Evolutionary conservation across 2,797 vertebrate species (phyloP).

Genomic region (Antennarius maculatus): DNA sequence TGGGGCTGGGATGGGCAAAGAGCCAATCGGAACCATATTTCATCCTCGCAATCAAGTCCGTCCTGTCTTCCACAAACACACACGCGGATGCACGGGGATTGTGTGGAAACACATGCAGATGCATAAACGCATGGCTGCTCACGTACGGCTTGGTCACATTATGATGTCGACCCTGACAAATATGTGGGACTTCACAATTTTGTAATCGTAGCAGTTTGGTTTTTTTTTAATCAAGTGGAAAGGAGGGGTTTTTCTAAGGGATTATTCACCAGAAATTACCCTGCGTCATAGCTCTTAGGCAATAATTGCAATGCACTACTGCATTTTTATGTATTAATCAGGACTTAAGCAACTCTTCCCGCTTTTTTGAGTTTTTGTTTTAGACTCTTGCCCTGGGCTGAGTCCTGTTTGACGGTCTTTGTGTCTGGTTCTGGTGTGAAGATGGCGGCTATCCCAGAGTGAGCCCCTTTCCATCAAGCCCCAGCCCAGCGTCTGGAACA

Average conservation of each 20-base stretch:
- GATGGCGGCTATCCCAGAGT: constrained; percentile 67
- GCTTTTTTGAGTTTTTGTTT: constrained; percentile 1
- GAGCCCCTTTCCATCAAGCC: constrained; percentile 73
- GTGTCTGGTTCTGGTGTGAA: constrained; percentile 69
- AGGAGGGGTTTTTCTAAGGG: constrained; percentile 17
- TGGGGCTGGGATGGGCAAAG: constrained; percentile 37
- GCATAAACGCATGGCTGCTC: constrained; percentile 24
- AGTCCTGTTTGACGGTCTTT: constrained; percentile 57
- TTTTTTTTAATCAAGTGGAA: not conserved
- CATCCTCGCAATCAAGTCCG: constrained; percentile 33
- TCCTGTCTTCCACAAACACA: constrained; percentile 48
- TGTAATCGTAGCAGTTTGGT: constrained; percentile 23
- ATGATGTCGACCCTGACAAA: constrained; percentile 67
- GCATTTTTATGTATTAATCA: constrained; percentile 1
- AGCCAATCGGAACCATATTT: constrained; percentile 79
- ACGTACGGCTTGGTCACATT: constrained; percentile 52
- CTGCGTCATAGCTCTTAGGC: constrained; percentile 22
- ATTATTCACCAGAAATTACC: constrained; percentile 36
- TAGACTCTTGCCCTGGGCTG: constrained; percentile 16
- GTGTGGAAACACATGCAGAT: constrained; percentile 50
- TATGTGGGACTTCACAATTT: constrained; percentile 58
- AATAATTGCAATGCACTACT: constrained; percentile 1
- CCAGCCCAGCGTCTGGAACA: constrained; percentile 80
- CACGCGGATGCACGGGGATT: constrained; percentile 35
- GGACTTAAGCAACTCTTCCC: constrained; percentile 1